Evolutionary conservation across 2,797 vertebrate species (phyloP).

Genomic region (Rhinophrynus dorsalis): DNA sequence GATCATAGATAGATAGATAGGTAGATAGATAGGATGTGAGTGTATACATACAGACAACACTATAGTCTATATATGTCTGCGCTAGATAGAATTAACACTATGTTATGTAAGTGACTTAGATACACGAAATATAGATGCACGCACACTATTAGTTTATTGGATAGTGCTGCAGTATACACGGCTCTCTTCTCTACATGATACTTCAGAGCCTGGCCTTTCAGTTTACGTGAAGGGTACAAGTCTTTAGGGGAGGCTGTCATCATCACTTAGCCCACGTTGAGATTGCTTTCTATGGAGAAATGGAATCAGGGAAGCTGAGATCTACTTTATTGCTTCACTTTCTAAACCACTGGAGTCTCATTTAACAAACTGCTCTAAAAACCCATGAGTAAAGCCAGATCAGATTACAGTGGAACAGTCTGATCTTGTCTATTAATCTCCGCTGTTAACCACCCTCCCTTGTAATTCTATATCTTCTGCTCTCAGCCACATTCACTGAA

Average conservation of each 20-base stretch:
- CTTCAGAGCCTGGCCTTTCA: neutral
- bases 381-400: conserved; percentile 30
- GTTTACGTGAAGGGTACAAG: neutral
- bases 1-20: too few relatives aligned
- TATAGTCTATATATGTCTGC: too few relatives aligned
- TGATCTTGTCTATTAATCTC: conserved; percentile 41
- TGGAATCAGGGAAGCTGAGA: neutral
- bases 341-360: conserved; percentile 32
- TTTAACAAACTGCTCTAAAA: neutral
- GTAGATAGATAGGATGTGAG: too few relatives aligned
- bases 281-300: conserved; percentile 18
- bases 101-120: too few relatives aligned
- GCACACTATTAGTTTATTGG: too few relatives aligned
- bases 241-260: neutral
- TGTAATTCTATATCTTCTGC: conserved; percentile 48
- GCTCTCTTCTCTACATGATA: too few relatives aligned
- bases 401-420: conserved; percentile 4
- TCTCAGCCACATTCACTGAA: conserved; percentile 87
- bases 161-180: too few relatives aligned
- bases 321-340: conserved; percentile 26
- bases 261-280: conserved; percentile 11
- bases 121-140: too few relatives aligned
- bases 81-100: too few relatives aligned
- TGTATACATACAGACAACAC: too few relatives aligned
- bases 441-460: conserved; percentile 55